Evolutionary conservation across 2,797 vertebrate genomes (phyloP), one percentile per base, ranked within the genome.

Genomic region (Halcyon badia): DNA sequence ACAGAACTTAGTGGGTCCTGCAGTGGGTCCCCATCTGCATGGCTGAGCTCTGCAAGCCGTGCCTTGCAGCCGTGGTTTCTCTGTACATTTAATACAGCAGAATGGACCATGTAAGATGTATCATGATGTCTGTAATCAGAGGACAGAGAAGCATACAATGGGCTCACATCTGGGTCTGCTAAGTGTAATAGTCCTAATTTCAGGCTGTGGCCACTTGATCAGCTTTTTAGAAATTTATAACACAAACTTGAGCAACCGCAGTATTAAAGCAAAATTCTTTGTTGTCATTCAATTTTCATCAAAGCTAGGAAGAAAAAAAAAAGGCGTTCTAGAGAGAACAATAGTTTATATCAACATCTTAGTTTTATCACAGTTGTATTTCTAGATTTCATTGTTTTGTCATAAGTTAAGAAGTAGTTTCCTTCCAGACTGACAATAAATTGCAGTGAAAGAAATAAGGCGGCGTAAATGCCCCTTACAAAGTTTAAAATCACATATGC

Each of bases 371-470:
- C 24, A 20, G 31, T 80, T 90, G 8, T 46, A 64, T 85, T 87
- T 94, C 57, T 65, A 78, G 78, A 71, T 95, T 71, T 89, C 69
- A 28, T 72, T 81, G 54, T 75, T 93, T 94, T 81, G 26, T 52
- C 3, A 0, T 62, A 58, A 52, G 21, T n/a, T 64, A 87, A 85
- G 78, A 90, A 96, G 79, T 30, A 44, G 37, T 78, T 94, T 80
- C 42, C 46, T 82, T 83, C 42, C 33, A 77, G 21, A 37, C 0
- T 48, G 58, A 54, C 46, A 42, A 6, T 86, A 90, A 78, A 90
- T 84, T 28, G 26, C 24, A 14, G 30, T 4, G 69, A 54, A 89
- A 41, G 26, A 94, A 90, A 82, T 37, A 87, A 94, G 35, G 20
- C 49, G 64, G 31, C 42, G 41, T 42, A 76, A 89, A 73, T 54